Percentiles rank a stretch among this genome's conserved stretches.
These are phyloP conservation scores for Lophius piscatorius DNA, from an alignment of 2,113 vertebrate genomes.

Conservation along the genomic window DNA sequence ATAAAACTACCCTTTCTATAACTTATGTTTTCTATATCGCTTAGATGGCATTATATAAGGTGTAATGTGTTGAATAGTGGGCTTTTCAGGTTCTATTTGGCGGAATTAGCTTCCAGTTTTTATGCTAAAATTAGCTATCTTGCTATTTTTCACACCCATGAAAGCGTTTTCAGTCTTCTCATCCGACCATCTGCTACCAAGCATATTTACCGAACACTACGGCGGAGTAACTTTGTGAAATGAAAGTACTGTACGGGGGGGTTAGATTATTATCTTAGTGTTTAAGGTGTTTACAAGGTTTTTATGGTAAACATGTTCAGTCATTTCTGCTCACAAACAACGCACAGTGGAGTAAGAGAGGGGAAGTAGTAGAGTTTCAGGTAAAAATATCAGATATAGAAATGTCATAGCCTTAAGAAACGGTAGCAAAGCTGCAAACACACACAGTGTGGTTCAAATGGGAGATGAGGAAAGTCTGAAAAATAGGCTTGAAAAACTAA, in stretches of 20 bases:
- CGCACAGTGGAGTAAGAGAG: neutral
- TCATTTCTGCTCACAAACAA: slow-evolving; percentile 14
- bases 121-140: too few species aligned
- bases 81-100: too few species aligned
- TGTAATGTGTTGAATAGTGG: too few species aligned
- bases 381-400: slow-evolving; percentile 54
- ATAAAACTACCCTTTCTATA: too few species aligned
- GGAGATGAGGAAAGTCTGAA: too few species aligned
- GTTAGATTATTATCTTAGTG: neutral
- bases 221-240: neutral
- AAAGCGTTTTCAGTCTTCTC: neutral
- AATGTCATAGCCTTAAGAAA: slow-evolving; percentile 44
- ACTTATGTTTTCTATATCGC: too few species aligned
- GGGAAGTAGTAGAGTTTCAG: slow-evolving; percentile 59
- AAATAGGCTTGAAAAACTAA: too few species aligned
- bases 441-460: too few species aligned
- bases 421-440: slow-evolving; percentile 53
- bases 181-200: neutral
- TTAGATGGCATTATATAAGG: too few species aligned
- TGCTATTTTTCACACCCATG: too few species aligned
- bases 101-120: too few species aligned
- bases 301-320: slow-evolving; percentile 1
- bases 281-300: neutral
- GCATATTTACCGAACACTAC: too few species aligned
- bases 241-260: neutral